These are phyloP conservation scores for Tragelaphus strepsiceros DNA, from an alignment of 2,113 vertebrate genomes.

Conservation along the genomic window DNA sequence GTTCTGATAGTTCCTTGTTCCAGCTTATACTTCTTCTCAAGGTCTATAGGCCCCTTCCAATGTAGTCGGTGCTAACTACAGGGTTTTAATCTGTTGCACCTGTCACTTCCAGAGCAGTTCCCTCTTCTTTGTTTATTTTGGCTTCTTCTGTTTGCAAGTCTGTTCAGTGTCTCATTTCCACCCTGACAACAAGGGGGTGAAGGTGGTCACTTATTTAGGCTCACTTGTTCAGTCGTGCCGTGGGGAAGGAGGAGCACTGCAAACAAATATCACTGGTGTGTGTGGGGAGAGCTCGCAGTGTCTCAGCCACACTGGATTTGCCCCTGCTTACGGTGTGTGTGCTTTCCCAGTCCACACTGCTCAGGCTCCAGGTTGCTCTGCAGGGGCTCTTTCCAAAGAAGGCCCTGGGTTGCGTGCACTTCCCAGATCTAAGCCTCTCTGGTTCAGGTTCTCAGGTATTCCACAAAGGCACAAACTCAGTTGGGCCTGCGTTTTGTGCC, in stretches of 20 bases:
- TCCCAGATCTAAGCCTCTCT: accelerated
- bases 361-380: not conserved
- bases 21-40: not conserved
- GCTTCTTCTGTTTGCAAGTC: not conserved
- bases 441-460: not conserved
- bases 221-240: not conserved
- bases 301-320: not conserved
- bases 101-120: not conserved
- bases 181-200: not conserved
- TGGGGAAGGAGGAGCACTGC: not conserved
- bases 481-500: not conserved
- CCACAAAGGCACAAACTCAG: not conserved
- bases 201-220: not conserved
- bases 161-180: not conserved
- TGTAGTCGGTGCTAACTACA: not conserved
- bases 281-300: accelerated
- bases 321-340: accelerated
- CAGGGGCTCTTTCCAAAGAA: not conserved
- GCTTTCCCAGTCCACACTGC: not conserved
- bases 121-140: not conserved
- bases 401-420: not conserved
- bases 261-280: not conserved
- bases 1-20: not conserved
- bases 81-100: not conserved
- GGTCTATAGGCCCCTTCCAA: not conserved